Conservation (phyloP, 2,888 invertebrate genomes). For the Watsonalla binaria region DNA sequence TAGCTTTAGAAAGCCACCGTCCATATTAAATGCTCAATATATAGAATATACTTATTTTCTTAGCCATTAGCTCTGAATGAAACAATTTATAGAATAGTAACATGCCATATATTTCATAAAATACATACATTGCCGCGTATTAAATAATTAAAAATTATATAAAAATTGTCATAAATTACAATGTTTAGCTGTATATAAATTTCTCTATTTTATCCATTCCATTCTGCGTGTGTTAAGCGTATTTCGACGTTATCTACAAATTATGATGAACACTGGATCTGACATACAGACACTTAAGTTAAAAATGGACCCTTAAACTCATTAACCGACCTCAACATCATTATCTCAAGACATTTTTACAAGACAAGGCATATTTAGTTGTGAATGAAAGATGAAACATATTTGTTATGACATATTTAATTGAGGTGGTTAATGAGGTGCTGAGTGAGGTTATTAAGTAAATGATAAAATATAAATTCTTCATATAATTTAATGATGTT, state of each 20-base stretch:
- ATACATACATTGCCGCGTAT: constrained; percentile 58
- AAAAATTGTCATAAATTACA: constrained; percentile 34
- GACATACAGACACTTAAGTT: constrained; percentile 8
- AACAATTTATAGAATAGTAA: constrained; percentile 63
- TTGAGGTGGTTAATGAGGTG: too few species aligned
- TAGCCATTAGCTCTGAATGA: constrained; percentile 31
- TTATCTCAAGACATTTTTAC: too few species aligned
- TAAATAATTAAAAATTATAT: constrained; percentile 36
- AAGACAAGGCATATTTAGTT: too few species aligned
- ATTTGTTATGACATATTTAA: too few species aligned
- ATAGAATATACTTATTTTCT: too few species aligned
- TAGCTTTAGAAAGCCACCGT: constrained; percentile 17
- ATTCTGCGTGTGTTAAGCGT: constrained; percentile 39
- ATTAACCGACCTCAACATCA: too few species aligned
- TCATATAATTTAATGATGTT: too few species aligned
- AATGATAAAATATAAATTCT: too few species aligned
- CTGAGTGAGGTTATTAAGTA: too few species aligned
- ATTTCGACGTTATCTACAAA: constrained; percentile 22
- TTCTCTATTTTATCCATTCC: constrained; percentile 56
- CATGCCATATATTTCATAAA: constrained; percentile 76
- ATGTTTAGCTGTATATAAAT: constrained; percentile 41
- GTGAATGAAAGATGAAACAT: too few species aligned
- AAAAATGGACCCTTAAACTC: neutral
- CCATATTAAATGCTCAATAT: constrained; percentile 44
- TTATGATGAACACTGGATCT: constrained; percentile 20